A percentile compares a stretch with the other conserved stretches of the same genome.
Conservation (phyloP, 2,888 invertebrate genomes). For the Synergus umbraculus region DNA sequence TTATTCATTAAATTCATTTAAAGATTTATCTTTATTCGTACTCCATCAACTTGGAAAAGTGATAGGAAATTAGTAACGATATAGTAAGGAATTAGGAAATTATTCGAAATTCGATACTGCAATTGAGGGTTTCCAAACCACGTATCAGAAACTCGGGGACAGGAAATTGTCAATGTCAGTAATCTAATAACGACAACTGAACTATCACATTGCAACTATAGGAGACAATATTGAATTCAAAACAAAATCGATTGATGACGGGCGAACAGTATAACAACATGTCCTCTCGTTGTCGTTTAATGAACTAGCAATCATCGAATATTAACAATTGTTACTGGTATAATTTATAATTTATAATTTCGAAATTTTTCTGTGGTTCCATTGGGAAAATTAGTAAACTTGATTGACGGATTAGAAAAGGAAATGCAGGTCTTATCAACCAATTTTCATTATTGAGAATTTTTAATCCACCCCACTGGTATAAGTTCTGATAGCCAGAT, state of each 20-base stretch:
- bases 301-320: neutral
- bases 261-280: neutral
- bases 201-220: neutral
- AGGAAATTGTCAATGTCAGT: neutral
- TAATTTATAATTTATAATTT: no score
- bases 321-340: no score
- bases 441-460: neutral
- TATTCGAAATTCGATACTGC: neutral
- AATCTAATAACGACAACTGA: slow-evolving; percentile 6
- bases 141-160: neutral
- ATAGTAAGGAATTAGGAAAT: neutral
- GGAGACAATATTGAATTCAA: neutral
- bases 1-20: neutral
- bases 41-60: neutral
- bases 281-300: neutral
- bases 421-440: no score
- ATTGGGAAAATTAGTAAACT: no score
- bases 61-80: neutral
- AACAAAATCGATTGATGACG: neutral
- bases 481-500: neutral
- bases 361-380: no score
- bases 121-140: neutral
- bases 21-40: neutral
- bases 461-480: neutral
- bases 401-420: no score